These are phyloP conservation scores for Lithobates pipiens DNA, from an alignment of 2,797 vertebrate species.

Conservation along the genomic window DNA sequence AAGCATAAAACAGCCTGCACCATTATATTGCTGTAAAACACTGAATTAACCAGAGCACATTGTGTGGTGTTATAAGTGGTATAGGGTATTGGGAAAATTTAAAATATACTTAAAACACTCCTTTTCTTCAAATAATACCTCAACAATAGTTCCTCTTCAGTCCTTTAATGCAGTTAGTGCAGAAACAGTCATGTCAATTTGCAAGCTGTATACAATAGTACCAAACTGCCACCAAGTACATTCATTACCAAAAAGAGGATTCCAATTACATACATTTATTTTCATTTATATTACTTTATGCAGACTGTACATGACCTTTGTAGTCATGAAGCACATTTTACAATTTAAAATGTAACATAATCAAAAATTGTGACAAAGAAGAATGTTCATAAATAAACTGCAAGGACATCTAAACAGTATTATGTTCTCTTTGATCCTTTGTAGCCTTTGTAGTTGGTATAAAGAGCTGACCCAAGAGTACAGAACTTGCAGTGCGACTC, in stretches of 20 bases:
- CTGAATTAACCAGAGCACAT: too few species aligned
- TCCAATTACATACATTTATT: neutral
- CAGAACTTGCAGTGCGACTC: neutral
- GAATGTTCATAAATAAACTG: neutral
- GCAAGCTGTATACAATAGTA: too few species aligned
- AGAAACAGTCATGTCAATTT: too few species aligned
- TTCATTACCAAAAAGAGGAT: neutral
- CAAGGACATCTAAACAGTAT: neutral
- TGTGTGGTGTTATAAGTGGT: too few species aligned
- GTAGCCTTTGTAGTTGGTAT: neutral
- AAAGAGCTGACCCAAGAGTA: neutral
- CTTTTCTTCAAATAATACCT: too few species aligned
- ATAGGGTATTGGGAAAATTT: too few species aligned
- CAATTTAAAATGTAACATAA: neutral
- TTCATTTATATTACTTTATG: neutral
- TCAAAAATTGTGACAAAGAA: neutral
- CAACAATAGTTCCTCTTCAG: too few species aligned
- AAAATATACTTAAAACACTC: too few species aligned
- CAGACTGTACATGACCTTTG: neutral
- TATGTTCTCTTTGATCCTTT: slow-evolving; percentile 3
- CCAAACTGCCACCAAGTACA: too few species aligned
- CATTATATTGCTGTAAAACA: too few species aligned
- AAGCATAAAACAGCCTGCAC: too few species aligned
- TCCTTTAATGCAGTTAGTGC: too few species aligned
- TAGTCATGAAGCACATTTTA: neutral